Base-by-base conservation (phyloP, 2,113 vertebrate genomes). In the Toxostoma redivivum region DNA sequence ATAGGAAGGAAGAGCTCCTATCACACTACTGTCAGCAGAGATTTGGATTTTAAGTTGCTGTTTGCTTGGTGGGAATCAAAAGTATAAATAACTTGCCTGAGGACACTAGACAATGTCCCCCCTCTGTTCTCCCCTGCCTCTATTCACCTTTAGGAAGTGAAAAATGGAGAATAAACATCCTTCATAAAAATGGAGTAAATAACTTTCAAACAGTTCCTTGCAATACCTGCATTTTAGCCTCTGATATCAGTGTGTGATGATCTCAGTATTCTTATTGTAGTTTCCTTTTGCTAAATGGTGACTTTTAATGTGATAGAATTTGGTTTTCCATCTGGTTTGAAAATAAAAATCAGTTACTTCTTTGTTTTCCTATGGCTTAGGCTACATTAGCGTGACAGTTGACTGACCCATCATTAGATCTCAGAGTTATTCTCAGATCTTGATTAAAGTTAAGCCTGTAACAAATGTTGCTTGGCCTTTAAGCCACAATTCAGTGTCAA, bases 191-290 rank as follows among this genome's bases (percentile, higher is more conserved):
- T 6, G 1, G 7, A 76, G 3, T 71, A 80, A 64, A 42, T 48
- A 2, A 30, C 25, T 71, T 85, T 10, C 25, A 30, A 58, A 33
- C 0, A 0, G 8, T 35, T 77, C 16, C 27, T 50, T 45, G 47
- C 12, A 61, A 2, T 33, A 47, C 72, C 20, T 72, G 31, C 58
- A 38, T 77, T 92, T 82, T 56, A 88, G 50, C 31, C 54, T 90
- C 23, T 95, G 30, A 48, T 88, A 31, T 82, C 40, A n/a, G 23
- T 19, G 14, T 72, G 14, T 69, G 48, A 48, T n/a, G 65, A 78
- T 40, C 35, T 58, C 70, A 80, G 37, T 37, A n/a, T 77, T 74
- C 12, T 45, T 38, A 20, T 1, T 57, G 27, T 65, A 15, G 20
- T 40, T 70, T 50, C 3, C 30, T 71, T 85, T 90, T 71, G 12